Conservation (phyloP, 2,888 invertebrate species). For the Ormyrus labotus region DNA sequence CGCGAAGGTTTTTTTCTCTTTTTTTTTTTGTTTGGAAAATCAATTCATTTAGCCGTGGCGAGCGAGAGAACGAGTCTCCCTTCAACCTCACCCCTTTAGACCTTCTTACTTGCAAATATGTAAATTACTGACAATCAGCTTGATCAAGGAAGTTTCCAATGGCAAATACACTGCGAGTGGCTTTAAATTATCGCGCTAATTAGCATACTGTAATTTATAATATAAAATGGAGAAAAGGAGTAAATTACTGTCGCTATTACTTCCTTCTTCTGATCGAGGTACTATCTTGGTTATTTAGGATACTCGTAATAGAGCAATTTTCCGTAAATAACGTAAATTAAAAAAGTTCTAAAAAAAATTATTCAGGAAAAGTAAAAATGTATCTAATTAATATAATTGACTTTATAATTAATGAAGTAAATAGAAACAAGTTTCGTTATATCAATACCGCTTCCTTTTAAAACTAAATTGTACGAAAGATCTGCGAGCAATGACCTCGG, state of each 20-base stretch:
- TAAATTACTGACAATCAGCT: conserved; percentile 37
- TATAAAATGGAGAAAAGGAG: not conserved
- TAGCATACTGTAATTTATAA: conserved; percentile 25
- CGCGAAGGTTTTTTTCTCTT: not conserved
- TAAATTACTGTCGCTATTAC: not conserved
- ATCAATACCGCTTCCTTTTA: too few relatives aligned
- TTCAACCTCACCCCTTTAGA: too few relatives aligned
- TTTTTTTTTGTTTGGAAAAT: conserved; percentile 20
- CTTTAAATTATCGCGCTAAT: conserved; percentile 38
- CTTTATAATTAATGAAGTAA: too few relatives aligned
- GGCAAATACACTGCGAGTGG: conserved; percentile 37
- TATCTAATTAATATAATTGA: too few relatives aligned
- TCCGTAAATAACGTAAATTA: too few relatives aligned
- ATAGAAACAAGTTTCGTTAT: too few relatives aligned
- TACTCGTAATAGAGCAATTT: too few relatives aligned
- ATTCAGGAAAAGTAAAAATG: too few relatives aligned
- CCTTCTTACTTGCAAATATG: conserved; percentile 24
- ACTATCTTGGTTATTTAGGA: too few relatives aligned
- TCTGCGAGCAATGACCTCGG: too few relatives aligned
- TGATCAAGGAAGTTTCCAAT: conserved; percentile 45
- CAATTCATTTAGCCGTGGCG: conserved; percentile 26
- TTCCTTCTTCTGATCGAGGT: not conserved
- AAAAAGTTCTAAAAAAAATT: too few relatives aligned
- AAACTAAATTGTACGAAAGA: too few relatives aligned
- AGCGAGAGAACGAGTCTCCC: not conserved